A percentile compares a stretch with the other conserved stretches of the same genome.
phyloP scores from a whole-genome alignment of 2,888 invertebrate species.

The Atrina japonica region DNA sequence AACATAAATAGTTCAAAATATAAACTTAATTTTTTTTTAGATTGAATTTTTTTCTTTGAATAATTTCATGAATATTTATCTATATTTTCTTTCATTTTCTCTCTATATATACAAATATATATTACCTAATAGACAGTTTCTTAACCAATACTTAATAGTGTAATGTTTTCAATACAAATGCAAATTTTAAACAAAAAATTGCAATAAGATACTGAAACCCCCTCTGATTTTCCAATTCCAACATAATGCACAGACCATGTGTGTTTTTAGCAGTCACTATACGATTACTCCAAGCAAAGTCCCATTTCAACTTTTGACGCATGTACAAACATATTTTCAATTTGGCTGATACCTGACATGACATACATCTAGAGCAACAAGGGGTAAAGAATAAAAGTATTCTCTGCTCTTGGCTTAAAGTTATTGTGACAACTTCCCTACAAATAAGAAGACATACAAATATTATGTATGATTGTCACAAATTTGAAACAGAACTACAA shows the following conservation, averaged over 20 bases:
- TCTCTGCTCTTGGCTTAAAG: no score
- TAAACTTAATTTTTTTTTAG: no score
- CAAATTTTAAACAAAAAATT: no score
- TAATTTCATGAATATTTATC: no score
- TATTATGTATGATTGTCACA: neutral
- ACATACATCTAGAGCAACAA: slow-evolving; percentile 19
- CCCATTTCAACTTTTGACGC: slow-evolving; percentile 17
- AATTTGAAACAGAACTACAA: neutral
- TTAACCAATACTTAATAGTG: no score
- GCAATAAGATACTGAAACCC: slow-evolving; percentile 2
- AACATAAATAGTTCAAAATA: no score
- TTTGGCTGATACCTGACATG: slow-evolving; percentile 18
- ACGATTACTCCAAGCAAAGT: slow-evolving; percentile 20
- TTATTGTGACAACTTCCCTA: no score
- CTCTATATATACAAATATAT: no score
- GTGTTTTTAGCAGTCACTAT: slow-evolving; percentile 11
- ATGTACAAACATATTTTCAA: slow-evolving; percentile 1
- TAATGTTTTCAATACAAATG: no score
- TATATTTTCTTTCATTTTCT: no score
- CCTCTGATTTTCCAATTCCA: slow-evolving; percentile 13
- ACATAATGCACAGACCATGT: slow-evolving; percentile 13
- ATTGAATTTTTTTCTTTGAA: no score
- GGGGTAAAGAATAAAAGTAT: slow-evolving; percentile 4
- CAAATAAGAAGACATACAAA: neutral
- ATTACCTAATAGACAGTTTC: no score